These are phyloP conservation scores for Didymodactylos carnosus DNA, from an alignment of 2,888 invertebrate species.

Conservation along the genomic window DNA sequence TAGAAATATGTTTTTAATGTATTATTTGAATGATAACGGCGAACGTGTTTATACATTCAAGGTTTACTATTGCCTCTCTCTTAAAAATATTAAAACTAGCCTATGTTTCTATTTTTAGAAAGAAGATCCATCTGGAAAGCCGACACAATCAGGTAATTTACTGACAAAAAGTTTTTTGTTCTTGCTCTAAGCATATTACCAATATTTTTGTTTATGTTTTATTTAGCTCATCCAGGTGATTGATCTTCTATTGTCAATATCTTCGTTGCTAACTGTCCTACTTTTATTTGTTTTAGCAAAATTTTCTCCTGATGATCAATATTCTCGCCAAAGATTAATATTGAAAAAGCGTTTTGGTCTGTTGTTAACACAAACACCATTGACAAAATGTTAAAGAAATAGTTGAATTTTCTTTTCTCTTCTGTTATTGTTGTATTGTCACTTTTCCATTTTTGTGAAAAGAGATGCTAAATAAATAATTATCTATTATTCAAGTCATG, in stretches of 20 bases:
- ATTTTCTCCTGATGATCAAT: conserved; percentile 84
- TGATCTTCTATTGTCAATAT: too few species aligned
- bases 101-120: conserved; percentile 42
- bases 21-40: conserved; percentile 54
- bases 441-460: too few species aligned
- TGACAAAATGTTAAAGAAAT: conserved; percentile 15
- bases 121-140: conserved; percentile 53
- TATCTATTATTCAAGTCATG: too few species aligned
- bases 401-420: too few species aligned
- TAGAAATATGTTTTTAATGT: conserved; percentile 65
- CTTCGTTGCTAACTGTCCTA: neutral
- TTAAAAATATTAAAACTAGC: neutral
- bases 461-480: too few species aligned
- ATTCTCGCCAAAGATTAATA: conserved; percentile 63
- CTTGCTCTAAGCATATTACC: too few species aligned
- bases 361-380: conserved; percentile 59
- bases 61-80: conserved; percentile 40
- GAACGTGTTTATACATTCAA: conserved; percentile 65
- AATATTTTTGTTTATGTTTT: too few species aligned
- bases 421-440: too few species aligned
- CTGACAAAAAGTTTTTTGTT: too few species aligned
- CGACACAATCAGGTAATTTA: conserved; percentile 61
- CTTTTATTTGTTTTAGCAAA: conserved; percentile 42
- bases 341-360: conserved; percentile 73
- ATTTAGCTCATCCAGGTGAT: conserved; percentile 59